Evolutionary conservation across 2,797 vertebrate species (phyloP).

Genomic region (Argya squamiceps): DNA sequence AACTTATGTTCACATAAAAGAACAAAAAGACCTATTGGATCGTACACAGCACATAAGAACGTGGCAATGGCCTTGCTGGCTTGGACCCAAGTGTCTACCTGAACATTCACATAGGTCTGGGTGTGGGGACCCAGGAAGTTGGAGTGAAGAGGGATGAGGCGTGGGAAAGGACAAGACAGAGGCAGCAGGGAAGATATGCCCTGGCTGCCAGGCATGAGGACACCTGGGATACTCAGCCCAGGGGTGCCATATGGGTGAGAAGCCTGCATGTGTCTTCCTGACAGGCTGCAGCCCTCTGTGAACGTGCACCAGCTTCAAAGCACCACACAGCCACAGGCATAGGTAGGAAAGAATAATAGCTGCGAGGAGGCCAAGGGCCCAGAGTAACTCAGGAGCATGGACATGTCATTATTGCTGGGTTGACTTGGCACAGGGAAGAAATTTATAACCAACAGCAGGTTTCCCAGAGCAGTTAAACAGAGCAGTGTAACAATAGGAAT

Average conservation of each 20-base stretch:
- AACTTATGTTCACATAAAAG: not conserved
- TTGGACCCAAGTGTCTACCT: not conserved
- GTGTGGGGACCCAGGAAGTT: not conserved
- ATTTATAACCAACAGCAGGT: not conserved
- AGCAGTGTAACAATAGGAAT: conserved; percentile 8
- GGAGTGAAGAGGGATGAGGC: not conserved
- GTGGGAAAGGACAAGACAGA: not conserved
- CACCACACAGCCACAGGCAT: not conserved
- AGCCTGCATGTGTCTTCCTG: not conserved
- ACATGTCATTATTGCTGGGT: not conserved
- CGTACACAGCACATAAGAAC: not conserved
- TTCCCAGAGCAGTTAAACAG: conserved; percentile 18
- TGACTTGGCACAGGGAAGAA: not conserved
- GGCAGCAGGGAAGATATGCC: not conserved
- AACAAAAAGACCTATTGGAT: not conserved
- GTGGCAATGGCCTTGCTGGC: accelerated
- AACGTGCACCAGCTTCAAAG: not conserved
- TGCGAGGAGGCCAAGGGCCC: not conserved
- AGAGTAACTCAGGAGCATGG: not conserved
- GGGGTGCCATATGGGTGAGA: accelerated
- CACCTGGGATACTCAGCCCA: not conserved
- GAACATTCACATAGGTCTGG: not conserved
- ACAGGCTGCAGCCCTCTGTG: not conserved
- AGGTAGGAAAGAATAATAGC: not conserved
- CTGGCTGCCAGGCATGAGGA: accelerated